Evolutionary conservation across 37 sponge, comb jelly and placozoan genomes (phyloP).

Genomic region (Axinella damicornis): DNA sequence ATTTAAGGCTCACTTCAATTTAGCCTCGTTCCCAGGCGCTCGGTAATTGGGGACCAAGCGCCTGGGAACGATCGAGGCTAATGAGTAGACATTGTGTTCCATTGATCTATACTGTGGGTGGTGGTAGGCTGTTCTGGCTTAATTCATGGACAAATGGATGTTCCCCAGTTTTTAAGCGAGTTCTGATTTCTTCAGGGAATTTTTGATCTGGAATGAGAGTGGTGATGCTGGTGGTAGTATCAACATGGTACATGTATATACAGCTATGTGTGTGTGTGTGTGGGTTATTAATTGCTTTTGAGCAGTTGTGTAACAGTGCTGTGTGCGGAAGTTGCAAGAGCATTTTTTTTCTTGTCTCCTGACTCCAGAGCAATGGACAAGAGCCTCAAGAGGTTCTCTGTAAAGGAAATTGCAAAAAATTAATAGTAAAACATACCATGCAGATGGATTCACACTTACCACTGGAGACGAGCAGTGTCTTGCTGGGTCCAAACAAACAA

Average conservation of each 20-base stretch:
- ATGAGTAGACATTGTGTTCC: no score
- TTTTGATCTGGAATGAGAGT: slow-evolving; percentile 1
- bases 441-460: slow-evolving; percentile 41
- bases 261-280: no score
- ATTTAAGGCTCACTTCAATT: no score
- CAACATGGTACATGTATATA: no score
- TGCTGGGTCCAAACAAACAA: slow-evolving; percentile 70
- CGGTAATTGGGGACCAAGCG: no score
- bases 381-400: slow-evolving; percentile 35
- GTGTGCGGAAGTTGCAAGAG: slow-evolving; percentile 62
- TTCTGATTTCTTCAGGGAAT: slow-evolving; percentile 6
- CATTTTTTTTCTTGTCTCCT: background rate
- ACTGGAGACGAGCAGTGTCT: slow-evolving; percentile 63
- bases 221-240: no score
- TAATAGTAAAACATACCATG: background rate
- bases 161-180: background rate
- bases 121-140: no score
- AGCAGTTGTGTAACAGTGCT: slow-evolving; percentile 63
- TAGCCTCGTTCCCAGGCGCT: no score
- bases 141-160: background rate
- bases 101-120: no score
- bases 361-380: slow-evolving; percentile 27
- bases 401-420: background rate
- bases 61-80: no score
- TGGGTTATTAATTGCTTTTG: slow-evolving; percentile 49